phyloP scores from a whole-genome alignment of 2,888 invertebrate species.

The Pristionchus japonicus region DNA sequence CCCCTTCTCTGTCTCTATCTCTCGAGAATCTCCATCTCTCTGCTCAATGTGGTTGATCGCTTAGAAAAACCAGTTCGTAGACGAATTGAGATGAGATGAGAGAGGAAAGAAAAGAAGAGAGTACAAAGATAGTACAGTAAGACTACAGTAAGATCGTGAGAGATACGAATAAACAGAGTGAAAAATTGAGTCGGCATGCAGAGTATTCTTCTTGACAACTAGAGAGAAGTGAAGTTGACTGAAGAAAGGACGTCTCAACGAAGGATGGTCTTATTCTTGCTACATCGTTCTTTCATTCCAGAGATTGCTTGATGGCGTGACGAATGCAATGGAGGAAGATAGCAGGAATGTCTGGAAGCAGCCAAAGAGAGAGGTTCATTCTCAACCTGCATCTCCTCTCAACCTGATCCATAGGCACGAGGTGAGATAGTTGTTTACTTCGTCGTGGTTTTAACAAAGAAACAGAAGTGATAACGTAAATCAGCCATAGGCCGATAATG shows the following conservation, averaged over 20 bases:
- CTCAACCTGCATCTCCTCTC: not conserved
- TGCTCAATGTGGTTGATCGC: not conserved
- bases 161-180: not conserved
- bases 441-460: too few species aligned
- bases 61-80: constrained; percentile 14
- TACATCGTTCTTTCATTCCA: not conserved
- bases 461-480: too few species aligned
- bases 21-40: not conserved
- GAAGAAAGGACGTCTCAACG: not conserved
- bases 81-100: not conserved
- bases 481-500: too few species aligned
- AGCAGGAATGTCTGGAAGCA: not conserved
- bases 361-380: not conserved
- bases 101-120: not conserved
- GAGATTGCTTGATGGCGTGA: constrained; percentile 18
- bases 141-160: not conserved
- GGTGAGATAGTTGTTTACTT: too few species aligned
- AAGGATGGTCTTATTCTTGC: not conserved
- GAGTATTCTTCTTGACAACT: not conserved
- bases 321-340: not conserved
- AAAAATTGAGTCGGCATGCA: not conserved
- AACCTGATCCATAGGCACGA: not conserved
- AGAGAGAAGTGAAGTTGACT: too few species aligned
- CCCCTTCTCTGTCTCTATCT: not conserved
- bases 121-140: not conserved